Evolutionary conservation across 2,113 vertebrate species (phyloP).

Genomic region (Rissa tridactyla): DNA sequence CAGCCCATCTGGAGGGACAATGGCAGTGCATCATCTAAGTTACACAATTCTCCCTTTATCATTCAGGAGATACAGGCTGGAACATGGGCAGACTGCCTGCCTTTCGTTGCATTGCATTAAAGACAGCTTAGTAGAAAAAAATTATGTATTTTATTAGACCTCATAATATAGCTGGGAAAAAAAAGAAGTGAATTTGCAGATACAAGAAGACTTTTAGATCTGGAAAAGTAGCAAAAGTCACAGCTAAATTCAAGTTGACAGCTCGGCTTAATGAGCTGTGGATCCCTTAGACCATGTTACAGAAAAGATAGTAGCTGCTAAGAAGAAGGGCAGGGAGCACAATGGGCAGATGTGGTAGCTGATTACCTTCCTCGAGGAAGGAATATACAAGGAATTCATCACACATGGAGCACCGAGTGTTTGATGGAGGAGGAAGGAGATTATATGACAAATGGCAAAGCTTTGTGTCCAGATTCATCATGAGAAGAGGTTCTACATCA

Average conservation of each 20-base stretch:
- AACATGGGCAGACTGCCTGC: background rate
- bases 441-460: background rate
- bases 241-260: background rate
- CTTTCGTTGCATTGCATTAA: background rate
- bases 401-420: fast-evolving
- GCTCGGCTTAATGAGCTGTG: background rate
- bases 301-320: background rate
- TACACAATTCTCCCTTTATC: background rate
- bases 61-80: background rate
- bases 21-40: too few relatives aligned
- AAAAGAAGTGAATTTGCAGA: background rate
- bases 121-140: background rate
- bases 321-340: background rate
- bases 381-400: background rate
- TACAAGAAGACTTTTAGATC: background rate
- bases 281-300: background rate
- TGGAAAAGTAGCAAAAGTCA: background rate
- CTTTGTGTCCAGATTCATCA: background rate
- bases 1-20: background rate
- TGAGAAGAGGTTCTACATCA: background rate
- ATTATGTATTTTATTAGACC: background rate
- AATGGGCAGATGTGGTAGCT: background rate
- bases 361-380: background rate
- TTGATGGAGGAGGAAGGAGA: background rate
- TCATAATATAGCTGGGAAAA: background rate